Base-by-base conservation (phyloP, 2,797 vertebrate species). In the Manis javanica region DNA sequence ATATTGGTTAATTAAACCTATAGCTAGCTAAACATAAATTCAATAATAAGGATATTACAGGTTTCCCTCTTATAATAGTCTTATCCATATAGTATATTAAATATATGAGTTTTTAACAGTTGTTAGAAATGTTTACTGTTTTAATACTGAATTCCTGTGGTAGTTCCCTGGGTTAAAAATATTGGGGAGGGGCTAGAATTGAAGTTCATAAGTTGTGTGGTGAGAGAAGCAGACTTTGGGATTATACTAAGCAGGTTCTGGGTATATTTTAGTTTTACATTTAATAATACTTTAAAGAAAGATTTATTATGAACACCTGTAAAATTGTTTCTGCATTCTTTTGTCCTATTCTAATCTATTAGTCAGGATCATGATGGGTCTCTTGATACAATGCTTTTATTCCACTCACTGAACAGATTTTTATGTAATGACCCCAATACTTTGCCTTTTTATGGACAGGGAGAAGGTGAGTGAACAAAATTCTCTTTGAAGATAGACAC, bases 1-100 rank as follows among this genome's bases (percentile, higher is more conserved):
- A 87, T 94, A 97, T 84, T 97, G 97, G 86, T 96, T 97, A 95
- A 64, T 96, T 90, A 96, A 97, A 94, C 46, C 68, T 95, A 11
- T 84, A 95, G 46, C 69, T 95, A 95, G 87, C 79, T 24, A 96
- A 92, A 97, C 24, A 57, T 64, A 95, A 95, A 92, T 26, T 85
- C 83, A 90, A 2, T 95, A 96, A 84, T 24, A 94, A 93, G 55
- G 97, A 96, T 90, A 92, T 96, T 95, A 72, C 68, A 92, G 83
- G 72, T 96, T 31, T 96, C 95, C 72, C 93, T 34, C 53, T 91
- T 93, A 94, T 85, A 96, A 34, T 94, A 90, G n/a, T 78, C 51
- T 95, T 57, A 94, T 69, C 46, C 57, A 46, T 85, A 85, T 64
- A 95, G 63, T 53, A 78, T 89, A 74, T 90, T 97, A 95, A 90